Conservation (phyloP, 2,113 vertebrate species). For the Istiophorus platypterus region DNA sequence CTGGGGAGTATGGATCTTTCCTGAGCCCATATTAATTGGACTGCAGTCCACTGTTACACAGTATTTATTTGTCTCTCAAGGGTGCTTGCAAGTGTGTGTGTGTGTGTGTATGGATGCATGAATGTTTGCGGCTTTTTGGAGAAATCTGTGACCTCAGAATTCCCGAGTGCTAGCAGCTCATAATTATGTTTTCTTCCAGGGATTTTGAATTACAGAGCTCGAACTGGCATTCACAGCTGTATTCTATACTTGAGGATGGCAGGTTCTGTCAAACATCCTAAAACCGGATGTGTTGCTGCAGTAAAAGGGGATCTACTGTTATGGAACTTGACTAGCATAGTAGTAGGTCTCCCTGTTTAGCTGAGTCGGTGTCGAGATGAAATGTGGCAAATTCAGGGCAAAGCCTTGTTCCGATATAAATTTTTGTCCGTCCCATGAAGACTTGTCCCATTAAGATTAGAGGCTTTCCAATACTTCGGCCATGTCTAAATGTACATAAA, state of each 20-base stretch:
- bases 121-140: not conserved
- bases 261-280: conserved; percentile 35
- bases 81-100: conserved; percentile 16
- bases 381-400: conserved; percentile 13
- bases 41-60: conserved; percentile 24
- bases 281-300: conserved; percentile 10
- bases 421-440: not conserved
- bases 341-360: conserved; percentile 17
- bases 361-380: conserved; percentile 28
- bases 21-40: conserved; percentile 60
- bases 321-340: conserved; percentile 23
- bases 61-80: conserved; percentile 8
- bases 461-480: not conserved
- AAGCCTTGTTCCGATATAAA: not conserved
- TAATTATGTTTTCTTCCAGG: conserved; percentile 26
- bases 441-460: too few species aligned
- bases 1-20: conserved; percentile 6
- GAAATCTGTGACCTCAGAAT: conserved; percentile 37
- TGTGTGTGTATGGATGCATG: not conserved
- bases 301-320: conserved; percentile 16
- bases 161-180: conserved; percentile 15
- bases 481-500: not conserved
- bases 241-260: conserved; percentile 22
- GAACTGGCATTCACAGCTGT: conserved; percentile 1
- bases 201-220: conserved; percentile 41